Evolutionary conservation across 2,888 invertebrate genomes (phyloP), one percentile per base, ranked within the genome.

Genomic region (Cephalotes varians): DNA sequence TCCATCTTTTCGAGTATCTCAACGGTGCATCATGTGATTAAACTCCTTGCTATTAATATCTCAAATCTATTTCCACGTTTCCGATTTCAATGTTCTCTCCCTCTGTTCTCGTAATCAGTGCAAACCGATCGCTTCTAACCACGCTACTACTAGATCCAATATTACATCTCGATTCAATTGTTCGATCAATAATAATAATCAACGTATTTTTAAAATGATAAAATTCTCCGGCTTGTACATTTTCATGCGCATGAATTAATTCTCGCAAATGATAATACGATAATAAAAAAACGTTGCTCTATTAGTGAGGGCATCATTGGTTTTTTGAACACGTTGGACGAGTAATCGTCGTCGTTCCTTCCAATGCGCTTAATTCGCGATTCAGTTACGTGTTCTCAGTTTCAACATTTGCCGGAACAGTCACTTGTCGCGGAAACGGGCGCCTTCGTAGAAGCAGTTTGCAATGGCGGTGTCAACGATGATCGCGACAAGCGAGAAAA

Each of bases 391-490:
- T 34, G 40, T 28, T 34, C 34, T 56, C 40, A 21, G 44, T 21
- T 34, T 44, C 72, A 51, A 28, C 54, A 31, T 44, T 44, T 18
- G 40, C 60, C 79, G 74, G 74, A 73, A 74, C 71, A 67, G 72
- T 73, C 65, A 49, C 56, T 28, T 81, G 81, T 77, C 54, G 67
- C 58, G 56, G 31, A 34, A 56, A 79, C 56, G 44, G 34, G 18
- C 77, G 34, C 31, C 56, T 79, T 79, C 77, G 77, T 79, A 25
- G 77, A 79, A 79, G 73, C 73, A 56, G 77, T 79, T 79, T 79
- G 77, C 72, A 34, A 64, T 40, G 74, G 62, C 79, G 65, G 47
- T 84, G 90, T 80, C 81, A 71, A 81, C 83, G 86, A 86, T 77
- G 81, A 82, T 84, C 77, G 56, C 79, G 51, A 77, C 58, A 62